Evolutionary conservation across 2,888 invertebrate genomes (phyloP).

Genomic region (Chelonus formosanus): DNA sequence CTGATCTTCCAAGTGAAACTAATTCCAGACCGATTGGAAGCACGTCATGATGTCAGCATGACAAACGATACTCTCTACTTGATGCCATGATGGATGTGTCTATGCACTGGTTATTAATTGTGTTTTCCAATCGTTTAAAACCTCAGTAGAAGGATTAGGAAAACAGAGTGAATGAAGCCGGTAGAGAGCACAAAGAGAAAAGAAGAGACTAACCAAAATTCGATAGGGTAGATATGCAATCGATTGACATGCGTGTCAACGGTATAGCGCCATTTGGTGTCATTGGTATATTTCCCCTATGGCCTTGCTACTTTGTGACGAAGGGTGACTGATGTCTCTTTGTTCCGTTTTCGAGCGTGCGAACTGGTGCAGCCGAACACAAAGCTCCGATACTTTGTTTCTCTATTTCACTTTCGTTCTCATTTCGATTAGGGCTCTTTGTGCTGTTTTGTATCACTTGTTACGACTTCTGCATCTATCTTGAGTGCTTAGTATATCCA

Average conservation of each 20-base stretch:
- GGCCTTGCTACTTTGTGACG: constrained; percentile 22
- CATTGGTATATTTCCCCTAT: constrained; percentile 30
- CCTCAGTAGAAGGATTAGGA: neutral
- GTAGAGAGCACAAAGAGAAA: constrained; percentile 2
- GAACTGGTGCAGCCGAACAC: constrained; percentile 32
- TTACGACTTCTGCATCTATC: constrained; percentile 10
- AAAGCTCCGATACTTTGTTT: neutral
- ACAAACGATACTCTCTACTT: too few species aligned
- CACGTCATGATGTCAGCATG: too few species aligned
- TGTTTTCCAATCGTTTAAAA: constrained; percentile 23
- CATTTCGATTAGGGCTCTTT: constrained; percentile 8
- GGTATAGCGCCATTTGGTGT: constrained; percentile 39
- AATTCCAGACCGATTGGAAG: too few species aligned
- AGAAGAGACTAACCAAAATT: constrained; percentile 2
- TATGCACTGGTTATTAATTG: constrained; percentile 13
- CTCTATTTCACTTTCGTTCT: neutral
- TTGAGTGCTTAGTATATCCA: constrained; percentile 7
- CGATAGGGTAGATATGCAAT: constrained; percentile 35
- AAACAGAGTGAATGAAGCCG: neutral
- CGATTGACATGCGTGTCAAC: constrained; percentile 45
- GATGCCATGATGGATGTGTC: constrained; percentile 3
- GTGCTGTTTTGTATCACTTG: neutral
- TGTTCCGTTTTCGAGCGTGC: constrained; percentile 32
- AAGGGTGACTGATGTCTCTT: constrained; percentile 35
- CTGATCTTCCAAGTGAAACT: too few species aligned